These are phyloP conservation scores for Plagodis dolabraria DNA, from an alignment of 2,888 invertebrate species.

Conservation along the genomic window DNA sequence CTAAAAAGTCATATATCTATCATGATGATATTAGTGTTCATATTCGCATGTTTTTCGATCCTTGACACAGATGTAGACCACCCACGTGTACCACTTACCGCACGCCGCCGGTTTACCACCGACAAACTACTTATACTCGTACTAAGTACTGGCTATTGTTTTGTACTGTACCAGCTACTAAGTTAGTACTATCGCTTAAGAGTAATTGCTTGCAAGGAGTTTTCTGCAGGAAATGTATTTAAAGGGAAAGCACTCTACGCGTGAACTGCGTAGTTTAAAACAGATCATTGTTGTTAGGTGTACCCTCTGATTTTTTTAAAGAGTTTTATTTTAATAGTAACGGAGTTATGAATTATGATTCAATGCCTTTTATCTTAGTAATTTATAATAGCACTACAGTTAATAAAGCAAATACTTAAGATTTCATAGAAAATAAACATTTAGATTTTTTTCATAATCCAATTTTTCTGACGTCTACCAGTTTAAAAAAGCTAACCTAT, in stretches of 20 bases:
- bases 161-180: not conserved
- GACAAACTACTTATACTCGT: too few relatives aligned
- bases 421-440: too few relatives aligned
- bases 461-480: too few relatives aligned
- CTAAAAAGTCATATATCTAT: conserved; percentile 4
- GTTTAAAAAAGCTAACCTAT: too few relatives aligned
- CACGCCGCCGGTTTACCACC: conserved; percentile 20
- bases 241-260: not conserved
- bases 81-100: conserved; percentile 64
- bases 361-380: too few relatives aligned
- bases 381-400: too few relatives aligned
- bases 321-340: too few relatives aligned
- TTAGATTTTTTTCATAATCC: too few relatives aligned
- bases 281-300: too few relatives aligned
- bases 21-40: not conserved
- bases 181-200: not conserved
- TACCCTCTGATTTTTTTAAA: too few relatives aligned
- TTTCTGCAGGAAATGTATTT: conserved; percentile 8
- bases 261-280: not conserved
- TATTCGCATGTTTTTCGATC: conserved; percentile 55
- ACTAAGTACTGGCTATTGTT: not conserved
- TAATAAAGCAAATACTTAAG: too few relatives aligned
- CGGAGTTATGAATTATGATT: too few relatives aligned
- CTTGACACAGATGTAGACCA: conserved; percentile 66
- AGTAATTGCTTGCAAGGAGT: not conserved